phyloP scores from a whole-genome alignment of 1,140 invertebrate species.

The Muscidifurax raptorellus region DNA sequence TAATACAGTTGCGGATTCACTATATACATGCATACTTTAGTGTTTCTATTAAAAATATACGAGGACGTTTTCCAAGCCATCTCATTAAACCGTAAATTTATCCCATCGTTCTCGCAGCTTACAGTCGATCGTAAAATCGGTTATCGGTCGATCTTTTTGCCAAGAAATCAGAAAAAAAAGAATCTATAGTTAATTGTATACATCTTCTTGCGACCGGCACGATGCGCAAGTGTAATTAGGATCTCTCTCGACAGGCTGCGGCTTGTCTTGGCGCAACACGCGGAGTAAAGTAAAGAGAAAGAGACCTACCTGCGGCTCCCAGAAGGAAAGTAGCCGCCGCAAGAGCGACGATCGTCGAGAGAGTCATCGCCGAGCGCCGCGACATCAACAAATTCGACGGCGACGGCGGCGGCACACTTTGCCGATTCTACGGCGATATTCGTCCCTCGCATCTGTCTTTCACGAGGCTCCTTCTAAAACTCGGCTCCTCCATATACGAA shows the following conservation, averaged over 20 bases:
- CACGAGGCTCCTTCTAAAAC: neutral
- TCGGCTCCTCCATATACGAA: neutral
- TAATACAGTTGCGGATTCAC: too few relatives aligned
- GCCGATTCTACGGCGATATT: conserved; percentile 22
- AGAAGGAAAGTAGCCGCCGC: conserved; percentile 57
- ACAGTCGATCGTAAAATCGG: too few relatives aligned
- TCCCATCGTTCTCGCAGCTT: neutral
- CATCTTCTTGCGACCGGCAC: neutral
- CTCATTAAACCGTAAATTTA: neutral
- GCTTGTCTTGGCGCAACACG: neutral
- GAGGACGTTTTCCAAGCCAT: neutral
- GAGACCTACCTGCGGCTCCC: conserved; percentile 60
- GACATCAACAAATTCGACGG: conserved; percentile 29
- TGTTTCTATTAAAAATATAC: neutral
- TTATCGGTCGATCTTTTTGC: neutral
- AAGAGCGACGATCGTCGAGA: conserved; percentile 59
- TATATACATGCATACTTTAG: neutral
- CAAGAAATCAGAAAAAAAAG: neutral
- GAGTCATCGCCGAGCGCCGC: conserved; percentile 65
- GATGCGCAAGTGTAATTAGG: neutral
- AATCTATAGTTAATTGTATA: conserved; percentile 35
- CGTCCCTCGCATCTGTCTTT: conserved; percentile 28
- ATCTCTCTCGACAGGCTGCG: neutral
- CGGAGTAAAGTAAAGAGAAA: conserved; percentile 5
- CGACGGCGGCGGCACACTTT: conserved; percentile 43